Evolutionary conservation across 2,888 invertebrate genomes (phyloP).

Genomic region (Cephus pulcher): DNA sequence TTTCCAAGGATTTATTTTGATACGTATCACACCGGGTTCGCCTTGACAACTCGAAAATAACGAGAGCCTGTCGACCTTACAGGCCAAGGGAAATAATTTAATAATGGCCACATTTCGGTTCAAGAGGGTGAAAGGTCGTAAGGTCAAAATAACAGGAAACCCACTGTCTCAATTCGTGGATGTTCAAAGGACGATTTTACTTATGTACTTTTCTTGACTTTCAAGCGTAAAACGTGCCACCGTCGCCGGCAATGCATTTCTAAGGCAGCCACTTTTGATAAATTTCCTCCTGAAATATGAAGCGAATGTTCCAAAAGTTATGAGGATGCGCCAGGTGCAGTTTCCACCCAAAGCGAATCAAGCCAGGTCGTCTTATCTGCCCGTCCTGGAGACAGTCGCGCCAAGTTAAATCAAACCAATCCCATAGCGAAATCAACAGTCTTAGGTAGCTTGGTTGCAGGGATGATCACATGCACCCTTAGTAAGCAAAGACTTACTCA

Average conservation of each 20-base stretch:
- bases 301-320: conserved; percentile 41
- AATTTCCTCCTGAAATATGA: conserved; percentile 39
- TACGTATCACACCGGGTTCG: not conserved
- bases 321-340: conserved; percentile 35
- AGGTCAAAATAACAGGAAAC: no score
- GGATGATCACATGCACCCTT: conserved; percentile 21
- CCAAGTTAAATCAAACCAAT: no score
- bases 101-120: conserved; percentile 28
- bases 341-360: not conserved
- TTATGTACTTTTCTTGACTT: no score
- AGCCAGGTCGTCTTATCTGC: not conserved
- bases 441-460: not conserved
- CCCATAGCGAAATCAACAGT: no score
- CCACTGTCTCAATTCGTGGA: no score
- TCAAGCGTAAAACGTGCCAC: not conserved
- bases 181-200: no score
- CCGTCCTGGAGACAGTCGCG: not conserved
- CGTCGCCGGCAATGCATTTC: not conserved
- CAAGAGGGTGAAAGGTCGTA: no score
- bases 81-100: conserved; percentile 17
- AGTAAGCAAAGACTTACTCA: conserved; percentile 23
- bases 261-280: conserved; percentile 9
- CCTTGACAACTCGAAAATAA: conserved; percentile 8
- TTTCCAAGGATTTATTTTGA: not conserved
- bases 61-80: conserved; percentile 13